Conservation (phyloP, 2,888 invertebrate genomes). For the Hylaea fasciaria region DNA sequence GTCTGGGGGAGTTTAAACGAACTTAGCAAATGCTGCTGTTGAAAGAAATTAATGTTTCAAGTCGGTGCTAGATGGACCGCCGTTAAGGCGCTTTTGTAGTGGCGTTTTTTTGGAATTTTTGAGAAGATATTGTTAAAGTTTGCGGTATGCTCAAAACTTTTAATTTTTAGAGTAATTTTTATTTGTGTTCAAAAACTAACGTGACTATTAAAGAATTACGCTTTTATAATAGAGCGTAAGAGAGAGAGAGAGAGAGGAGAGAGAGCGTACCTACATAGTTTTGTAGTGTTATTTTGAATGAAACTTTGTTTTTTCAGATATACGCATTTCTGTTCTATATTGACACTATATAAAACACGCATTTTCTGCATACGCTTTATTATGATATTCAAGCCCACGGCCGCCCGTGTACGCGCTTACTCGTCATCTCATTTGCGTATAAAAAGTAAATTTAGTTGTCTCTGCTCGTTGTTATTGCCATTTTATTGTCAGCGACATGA, state of each 20-base stretch:
- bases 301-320: conserved; percentile 6
- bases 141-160: too few relatives aligned
- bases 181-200: too few relatives aligned
- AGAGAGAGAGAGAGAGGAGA: too few relatives aligned
- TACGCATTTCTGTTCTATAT: conserved; percentile 11
- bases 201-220: too few relatives aligned
- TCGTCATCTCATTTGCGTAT: conserved; percentile 56
- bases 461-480: conserved; percentile 52
- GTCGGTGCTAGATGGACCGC: conserved; percentile 36
- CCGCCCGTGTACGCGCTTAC: conserved; percentile 56
- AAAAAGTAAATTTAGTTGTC: conserved; percentile 48
- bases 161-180: too few relatives aligned
- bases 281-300: too few relatives aligned
- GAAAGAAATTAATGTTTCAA: conserved; percentile 70
- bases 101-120: conserved; percentile 4
- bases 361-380: conserved; percentile 47
- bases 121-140: not conserved
- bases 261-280: too few relatives aligned
- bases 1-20: conserved; percentile 67
- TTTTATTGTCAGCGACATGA: conserved; percentile 46
- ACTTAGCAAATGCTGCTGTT: conserved; percentile 64
- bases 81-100: conserved; percentile 22
- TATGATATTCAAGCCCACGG: conserved; percentile 61
- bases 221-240: too few relatives aligned
- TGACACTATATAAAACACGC: conserved; percentile 4